phyloP scores from a whole-genome alignment of 2,888 invertebrate genomes.

The Cosmia pyralina region DNA sequence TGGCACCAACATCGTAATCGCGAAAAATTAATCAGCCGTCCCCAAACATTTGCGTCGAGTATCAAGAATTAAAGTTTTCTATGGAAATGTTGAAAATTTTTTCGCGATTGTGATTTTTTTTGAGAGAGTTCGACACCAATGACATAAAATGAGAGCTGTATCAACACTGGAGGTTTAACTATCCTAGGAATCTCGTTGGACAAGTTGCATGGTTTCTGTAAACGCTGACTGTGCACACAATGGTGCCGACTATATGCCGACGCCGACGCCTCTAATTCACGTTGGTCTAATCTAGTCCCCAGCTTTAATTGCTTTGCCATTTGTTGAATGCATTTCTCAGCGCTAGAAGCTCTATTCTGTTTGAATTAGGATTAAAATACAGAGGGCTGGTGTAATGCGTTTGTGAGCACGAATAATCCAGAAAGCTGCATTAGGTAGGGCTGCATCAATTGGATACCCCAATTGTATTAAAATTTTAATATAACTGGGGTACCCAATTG shows the following conservation, averaged over 20 bases:
- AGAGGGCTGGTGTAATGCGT: constrained; percentile 19
- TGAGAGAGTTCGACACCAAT: too few relatives aligned
- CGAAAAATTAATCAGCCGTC: too few relatives aligned
- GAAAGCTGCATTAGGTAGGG: constrained; percentile 32
- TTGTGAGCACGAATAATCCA: constrained; percentile 22
- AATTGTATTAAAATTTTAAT: too few relatives aligned
- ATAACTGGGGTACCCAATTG: too few relatives aligned
- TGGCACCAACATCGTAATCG: too few relatives aligned
- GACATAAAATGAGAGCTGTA: background rate
- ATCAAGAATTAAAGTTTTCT: too few relatives aligned
- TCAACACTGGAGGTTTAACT: background rate
- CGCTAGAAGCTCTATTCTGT: constrained; percentile 9
- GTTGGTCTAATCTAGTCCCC: constrained; percentile 16
- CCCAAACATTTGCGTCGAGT: too few relatives aligned
- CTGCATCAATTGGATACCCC: too few relatives aligned
- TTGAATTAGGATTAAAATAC: constrained; percentile 21
- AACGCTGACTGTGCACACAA: constrained; percentile 25
- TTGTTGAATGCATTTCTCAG: constrained; percentile 34
- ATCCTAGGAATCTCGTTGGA: background rate
- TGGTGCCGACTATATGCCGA: background rate
- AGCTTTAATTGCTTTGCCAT: constrained; percentile 41
- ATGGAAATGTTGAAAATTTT: too few relatives aligned
- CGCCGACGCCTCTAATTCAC: constrained; percentile 21
- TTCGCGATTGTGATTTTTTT: too few relatives aligned
- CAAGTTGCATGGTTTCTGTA: constrained; percentile 1